Evolutionary conservation across 2,113 vertebrate genomes (phyloP).

Genomic region (Anhinga anhinga): DNA sequence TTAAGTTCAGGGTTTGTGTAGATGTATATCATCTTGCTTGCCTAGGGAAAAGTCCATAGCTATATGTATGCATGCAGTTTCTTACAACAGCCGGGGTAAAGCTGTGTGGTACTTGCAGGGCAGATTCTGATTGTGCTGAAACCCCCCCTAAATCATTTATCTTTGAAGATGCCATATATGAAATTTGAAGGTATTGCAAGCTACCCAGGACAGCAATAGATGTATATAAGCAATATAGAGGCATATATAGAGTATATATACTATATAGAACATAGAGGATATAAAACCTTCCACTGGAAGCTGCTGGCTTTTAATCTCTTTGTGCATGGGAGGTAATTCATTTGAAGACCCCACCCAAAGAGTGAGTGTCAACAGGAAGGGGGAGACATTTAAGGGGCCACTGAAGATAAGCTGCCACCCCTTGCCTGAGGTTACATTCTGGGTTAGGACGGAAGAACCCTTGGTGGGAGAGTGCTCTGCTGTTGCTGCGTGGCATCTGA

Average conservation of each 20-base stretch:
- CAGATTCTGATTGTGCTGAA: neutral
- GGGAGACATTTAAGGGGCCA: neutral
- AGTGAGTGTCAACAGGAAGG: neutral
- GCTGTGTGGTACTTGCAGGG: neutral
- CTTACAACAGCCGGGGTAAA: neutral
- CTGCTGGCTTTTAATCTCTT: neutral
- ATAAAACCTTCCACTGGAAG: neutral
- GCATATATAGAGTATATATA: too few species aligned
- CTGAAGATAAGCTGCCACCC: neutral
- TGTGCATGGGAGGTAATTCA: neutral
- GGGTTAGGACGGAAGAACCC: neutral
- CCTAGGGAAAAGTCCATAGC: neutral
- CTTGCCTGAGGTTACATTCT: neutral
- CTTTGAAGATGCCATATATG: neutral
- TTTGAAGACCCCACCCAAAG: neutral
- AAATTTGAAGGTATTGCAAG: neutral
- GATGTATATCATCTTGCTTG: neutral
- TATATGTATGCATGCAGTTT: accelerated
- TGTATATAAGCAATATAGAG: too few species aligned
- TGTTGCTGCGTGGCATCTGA: accelerated
- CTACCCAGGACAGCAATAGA: neutral
- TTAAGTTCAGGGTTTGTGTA: neutral
- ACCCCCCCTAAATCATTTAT: neutral
- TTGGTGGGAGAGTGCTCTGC: neutral
- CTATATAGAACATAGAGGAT: neutral